A percentile compares a stretch with the other conserved stretches of the same genome.
Evolutionary conservation across 2,888 invertebrate species (phyloP).

Genomic region (Labia minor): DNA sequence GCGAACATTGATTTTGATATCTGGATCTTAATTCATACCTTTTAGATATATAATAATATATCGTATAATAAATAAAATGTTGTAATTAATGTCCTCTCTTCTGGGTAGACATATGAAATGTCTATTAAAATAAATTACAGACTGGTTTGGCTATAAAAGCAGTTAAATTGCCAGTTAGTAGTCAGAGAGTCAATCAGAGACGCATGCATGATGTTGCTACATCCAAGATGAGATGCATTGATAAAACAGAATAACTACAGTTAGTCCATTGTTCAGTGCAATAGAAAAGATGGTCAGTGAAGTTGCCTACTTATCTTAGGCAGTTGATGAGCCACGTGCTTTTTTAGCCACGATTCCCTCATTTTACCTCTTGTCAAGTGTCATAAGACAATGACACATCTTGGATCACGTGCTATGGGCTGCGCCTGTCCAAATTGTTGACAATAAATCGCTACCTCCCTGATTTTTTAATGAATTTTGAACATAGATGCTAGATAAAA

Average conservation of each 20-base stretch:
- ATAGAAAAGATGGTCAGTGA: neutral
- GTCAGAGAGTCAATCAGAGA: neutral
- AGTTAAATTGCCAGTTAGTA: conserved; percentile 7
- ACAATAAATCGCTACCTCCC: no score
- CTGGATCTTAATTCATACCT: no score
- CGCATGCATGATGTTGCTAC: neutral
- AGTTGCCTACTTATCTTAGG: neutral
- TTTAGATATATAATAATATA: neutral
- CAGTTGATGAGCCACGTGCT: neutral
- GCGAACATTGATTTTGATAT: no score
- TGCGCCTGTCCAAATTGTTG: no score
- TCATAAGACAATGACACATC: neutral
- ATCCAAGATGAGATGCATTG: neutral
- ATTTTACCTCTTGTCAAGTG: no score
- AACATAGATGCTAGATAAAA: neutral
- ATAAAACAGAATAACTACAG: neutral
- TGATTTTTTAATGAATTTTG: no score
- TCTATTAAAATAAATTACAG: conserved; percentile 1
- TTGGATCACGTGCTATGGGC: neutral
- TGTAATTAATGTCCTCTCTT: neutral
- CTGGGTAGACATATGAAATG: neutral
- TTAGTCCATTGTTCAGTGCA: neutral
- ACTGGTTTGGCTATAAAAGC: neutral
- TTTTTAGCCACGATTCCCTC: neutral
- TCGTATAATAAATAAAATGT: neutral